Conservation (phyloP, 2,888 invertebrate species). For the Tanypteryx hageni region DNA sequence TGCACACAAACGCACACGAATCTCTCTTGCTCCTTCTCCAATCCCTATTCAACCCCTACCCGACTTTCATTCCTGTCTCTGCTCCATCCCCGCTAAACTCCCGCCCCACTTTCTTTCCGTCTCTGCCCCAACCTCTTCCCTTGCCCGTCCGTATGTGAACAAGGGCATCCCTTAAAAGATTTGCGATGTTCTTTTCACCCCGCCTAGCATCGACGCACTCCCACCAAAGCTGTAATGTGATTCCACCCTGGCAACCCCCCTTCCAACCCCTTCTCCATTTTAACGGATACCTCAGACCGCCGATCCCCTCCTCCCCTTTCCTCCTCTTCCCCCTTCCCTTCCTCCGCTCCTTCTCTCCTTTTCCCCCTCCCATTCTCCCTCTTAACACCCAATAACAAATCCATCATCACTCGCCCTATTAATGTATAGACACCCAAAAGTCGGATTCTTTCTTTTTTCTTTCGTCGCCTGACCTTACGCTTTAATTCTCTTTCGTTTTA, state of each 20-base stretch:
- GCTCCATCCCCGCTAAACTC: neutral
- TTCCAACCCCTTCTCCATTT: neutral
- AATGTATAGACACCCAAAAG: too few species aligned
- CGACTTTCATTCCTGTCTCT: too few species aligned
- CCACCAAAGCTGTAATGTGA: neutral
- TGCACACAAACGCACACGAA: neutral
- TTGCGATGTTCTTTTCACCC: slow-evolving; percentile 18
- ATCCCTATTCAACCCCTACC: too few species aligned
- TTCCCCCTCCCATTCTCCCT: too few species aligned
- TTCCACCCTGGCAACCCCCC: neutral
- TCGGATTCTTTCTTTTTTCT: too few species aligned
- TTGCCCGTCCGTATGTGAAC: neutral
- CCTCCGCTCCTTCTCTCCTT: neutral
- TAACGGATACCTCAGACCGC: neutral
- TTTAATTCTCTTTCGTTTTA: too few species aligned
- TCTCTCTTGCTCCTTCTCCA: too few species aligned
- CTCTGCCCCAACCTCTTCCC: neutral
- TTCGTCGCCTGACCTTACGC: too few species aligned
- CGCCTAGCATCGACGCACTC: neutral
- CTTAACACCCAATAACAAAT: too few species aligned
- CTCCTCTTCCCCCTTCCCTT: neutral
- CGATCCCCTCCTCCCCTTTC: neutral
- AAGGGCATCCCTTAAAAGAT: slow-evolving; percentile 12
- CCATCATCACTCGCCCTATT: too few species aligned
- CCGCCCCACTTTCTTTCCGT: neutral